A percentile compares a stretch with the other conserved stretches of the same genome.
phyloP scores from a whole-genome alignment of 2,888 invertebrate genomes.

The Cheilosia vulpina region DNA sequence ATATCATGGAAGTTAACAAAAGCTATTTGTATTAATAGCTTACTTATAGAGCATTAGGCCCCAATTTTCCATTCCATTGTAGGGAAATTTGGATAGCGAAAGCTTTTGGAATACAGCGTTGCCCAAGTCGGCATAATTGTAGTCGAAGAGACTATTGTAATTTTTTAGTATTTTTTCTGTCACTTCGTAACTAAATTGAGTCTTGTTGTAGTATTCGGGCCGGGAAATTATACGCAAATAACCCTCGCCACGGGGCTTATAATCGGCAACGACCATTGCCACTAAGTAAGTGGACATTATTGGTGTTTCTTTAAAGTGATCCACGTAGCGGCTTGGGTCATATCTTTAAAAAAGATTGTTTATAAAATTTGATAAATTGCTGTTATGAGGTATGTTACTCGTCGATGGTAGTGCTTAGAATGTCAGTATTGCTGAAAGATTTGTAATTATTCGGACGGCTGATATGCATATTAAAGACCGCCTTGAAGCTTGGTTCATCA shows the following conservation, averaged over 20 bases:
- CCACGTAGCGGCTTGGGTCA: conserved; percentile 76
- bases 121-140: conserved; percentile 85
- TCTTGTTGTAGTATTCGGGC: conserved; percentile 87
- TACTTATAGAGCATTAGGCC: conserved; percentile 92
- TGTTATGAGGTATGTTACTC: conserved; percentile 71
- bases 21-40: conserved; percentile 81
- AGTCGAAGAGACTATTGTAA: conserved; percentile 88
- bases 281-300: conserved; percentile 92
- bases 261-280: conserved; percentile 90
- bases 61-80: conserved; percentile 96
- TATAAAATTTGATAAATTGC: background rate
- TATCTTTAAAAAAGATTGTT: conserved; percentile 5
- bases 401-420: conserved; percentile 67
- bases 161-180: conserved; percentile 73
- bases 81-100: conserved; percentile 90
- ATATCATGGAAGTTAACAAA: conserved; percentile 39
- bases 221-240: conserved; percentile 87
- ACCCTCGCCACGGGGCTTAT: conserved; percentile 76
- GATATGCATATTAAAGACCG: conserved; percentile 87
- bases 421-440: conserved; percentile 80
- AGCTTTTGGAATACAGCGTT: conserved; percentile 90
- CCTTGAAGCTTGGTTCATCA: conserved; percentile 89
- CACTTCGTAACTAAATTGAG: conserved; percentile 85
- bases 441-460: conserved; percentile 83
- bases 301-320: conserved; percentile 79